Evolutionary conservation across 2,113 vertebrate species (phyloP), one percentile per base, ranked within the genome.

Genomic region (Dryoscopus gambensis): DNA sequence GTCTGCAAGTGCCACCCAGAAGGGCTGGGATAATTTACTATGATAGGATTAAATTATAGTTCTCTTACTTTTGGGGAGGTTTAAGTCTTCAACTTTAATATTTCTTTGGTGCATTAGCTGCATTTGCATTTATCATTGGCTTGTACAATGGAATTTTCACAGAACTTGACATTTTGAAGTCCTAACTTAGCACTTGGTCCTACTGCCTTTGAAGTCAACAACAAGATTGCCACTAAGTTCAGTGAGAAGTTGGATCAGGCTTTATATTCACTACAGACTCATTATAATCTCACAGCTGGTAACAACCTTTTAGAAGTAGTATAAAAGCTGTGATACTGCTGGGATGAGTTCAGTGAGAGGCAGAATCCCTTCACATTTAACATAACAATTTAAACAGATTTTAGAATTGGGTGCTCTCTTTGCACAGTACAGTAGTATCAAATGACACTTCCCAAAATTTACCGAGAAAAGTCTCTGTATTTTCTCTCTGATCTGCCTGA

Each of bases 71-170:
- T 88, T 39, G 12, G 63, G 60, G 76, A 90, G 37, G 22, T 78
- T 92, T 77, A 75, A 89, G 17, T 79, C 93, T 95, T 97, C 71
- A 84, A 87, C 25, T 64, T 67, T 73, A 75, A 69, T 90, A 90
- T 95, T 89, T 96, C 65, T 94, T 91, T 60, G 24, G 62, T 93
- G 67, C 82, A 94, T 93, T 94, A 88, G 77, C 70, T 96, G 69
- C 55, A 96, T 96, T 97, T 95, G 89, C 89, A 94, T 96, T 90
- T 89, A 82, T 91, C 84, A 69, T 90, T 96, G 74, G 23, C 53
- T 94, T 47, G 35, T 80, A 94, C 90, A 96, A 91, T 88, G 30
- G 75, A 88, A 85, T 85, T 94, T 90, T 90, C 82, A 70, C 37
- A 94, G 63, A 59, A 91, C 78, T 94, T 93, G 89, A 87, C 67